These are phyloP conservation scores for Spea hammondii DNA, from an alignment of 2,797 vertebrate genomes.

Conservation along the genomic window DNA sequence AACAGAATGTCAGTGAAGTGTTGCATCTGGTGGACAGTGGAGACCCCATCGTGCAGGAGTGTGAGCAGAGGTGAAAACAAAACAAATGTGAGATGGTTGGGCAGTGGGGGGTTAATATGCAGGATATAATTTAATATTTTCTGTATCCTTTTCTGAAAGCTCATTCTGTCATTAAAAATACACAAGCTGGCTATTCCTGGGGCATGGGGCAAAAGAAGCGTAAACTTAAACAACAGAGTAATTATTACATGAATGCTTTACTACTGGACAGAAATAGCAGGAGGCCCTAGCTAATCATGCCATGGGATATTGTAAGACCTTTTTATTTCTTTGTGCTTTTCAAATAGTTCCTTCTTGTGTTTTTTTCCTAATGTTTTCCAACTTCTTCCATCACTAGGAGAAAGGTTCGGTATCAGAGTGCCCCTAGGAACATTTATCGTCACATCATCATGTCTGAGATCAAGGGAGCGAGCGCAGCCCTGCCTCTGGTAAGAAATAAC, in stretches of 20 bases:
- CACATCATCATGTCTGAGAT: slow-evolving; percentile 93
- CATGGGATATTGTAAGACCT: neutral
- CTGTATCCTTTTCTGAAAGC: no score
- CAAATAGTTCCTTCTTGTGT: no score
- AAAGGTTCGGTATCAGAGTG: slow-evolving; percentile 88
- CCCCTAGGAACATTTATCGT: slow-evolving; percentile 90
- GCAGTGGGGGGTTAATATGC: no score
- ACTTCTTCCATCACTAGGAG: slow-evolving; percentile 69
- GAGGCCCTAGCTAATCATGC: neutral
- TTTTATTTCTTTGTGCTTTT: neutral
- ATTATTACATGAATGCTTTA: slow-evolving; percentile 4
- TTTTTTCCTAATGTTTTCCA: neutral
- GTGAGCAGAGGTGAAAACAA: slow-evolving; percentile 78
- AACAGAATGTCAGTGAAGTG: slow-evolving; percentile 79
- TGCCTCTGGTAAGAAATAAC: slow-evolving; percentile 81
- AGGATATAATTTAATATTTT: no score
- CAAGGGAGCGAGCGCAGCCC: slow-evolving; percentile 83
- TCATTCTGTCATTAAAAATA: no score
- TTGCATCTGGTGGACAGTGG: slow-evolving; percentile 74
- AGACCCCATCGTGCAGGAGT: slow-evolving; percentile 79
- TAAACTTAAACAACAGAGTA: slow-evolving; percentile 1
- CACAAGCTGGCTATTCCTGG: no score
- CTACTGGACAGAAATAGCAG: neutral
- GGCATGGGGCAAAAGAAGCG: neutral
- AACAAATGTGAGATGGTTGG: no score